Evolutionary conservation across 2,113 vertebrate species (phyloP), one percentile per base, ranked within the genome.

Genomic region (Tetraodon nigroviridis): DNA sequence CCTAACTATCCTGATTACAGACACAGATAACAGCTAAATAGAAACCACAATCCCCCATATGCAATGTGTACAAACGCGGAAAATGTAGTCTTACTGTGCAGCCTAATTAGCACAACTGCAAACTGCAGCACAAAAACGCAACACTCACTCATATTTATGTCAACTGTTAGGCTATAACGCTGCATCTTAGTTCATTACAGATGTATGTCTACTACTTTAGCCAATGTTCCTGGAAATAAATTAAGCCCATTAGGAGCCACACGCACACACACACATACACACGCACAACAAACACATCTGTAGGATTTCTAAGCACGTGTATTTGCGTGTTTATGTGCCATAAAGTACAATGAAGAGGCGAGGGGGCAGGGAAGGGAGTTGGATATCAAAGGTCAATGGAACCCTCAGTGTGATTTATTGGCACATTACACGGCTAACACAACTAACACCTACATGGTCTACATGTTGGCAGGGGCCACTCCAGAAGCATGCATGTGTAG

Each of bases 351-450:
- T 53, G 58, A 66, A 15, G 57, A 76, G 69, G 71, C 67, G 61
- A 6, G 62, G 46, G 69, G 42, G 50, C 29, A 57, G 40, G 59
- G 47, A 61, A 56, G 60, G 50, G 51, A 51, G 47, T 29, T 13
- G 56, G 58, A 65, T 55, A 53, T 66, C 67, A 75, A 64, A 85
- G 78, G 77, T 85, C 84, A 80, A 56, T 64, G 21, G 16, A 17
- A 65, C 76, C 65, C 54, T 79, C 71, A 44, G 50, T 73, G 53
- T 79, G 84, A 88, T 84, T 85, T 80, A 88, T 79, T 58, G 74
- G 44, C 68, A 70, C 75, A 79, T 81, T 83, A 74, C 73, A 70
- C 63, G 60, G 58, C 67, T 52, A 57, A 58, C 51, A 21, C 41
- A 16, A 17, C 51, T 51, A 6, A 2, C 37, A 47, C 42, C 50